Evolutionary conservation across 2,113 vertebrate species (phyloP).

Genomic region (Mobula hypostoma): DNA sequence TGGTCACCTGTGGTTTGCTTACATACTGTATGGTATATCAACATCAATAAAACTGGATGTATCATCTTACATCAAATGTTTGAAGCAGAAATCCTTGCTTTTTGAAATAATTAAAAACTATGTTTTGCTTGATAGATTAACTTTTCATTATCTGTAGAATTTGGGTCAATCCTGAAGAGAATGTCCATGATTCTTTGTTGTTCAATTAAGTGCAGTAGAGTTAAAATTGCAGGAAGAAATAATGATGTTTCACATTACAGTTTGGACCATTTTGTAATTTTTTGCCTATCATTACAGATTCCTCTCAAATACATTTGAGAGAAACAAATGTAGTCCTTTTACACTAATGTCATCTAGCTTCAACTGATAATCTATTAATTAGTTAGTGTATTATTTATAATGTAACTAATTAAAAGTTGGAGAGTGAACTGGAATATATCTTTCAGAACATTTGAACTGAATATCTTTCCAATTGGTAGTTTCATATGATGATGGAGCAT

Average conservation of each 20-base stretch:
- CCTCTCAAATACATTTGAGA: not conserved
- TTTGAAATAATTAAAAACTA: not conserved
- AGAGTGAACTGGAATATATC: not conserved
- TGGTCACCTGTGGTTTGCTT: not conserved
- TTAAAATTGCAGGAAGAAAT: not conserved
- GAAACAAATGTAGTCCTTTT: too few species aligned
- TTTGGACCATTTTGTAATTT: not conserved
- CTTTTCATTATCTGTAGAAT: not conserved
- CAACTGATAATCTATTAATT: not conserved
- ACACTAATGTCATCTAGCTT: not conserved
- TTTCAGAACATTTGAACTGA: not conserved
- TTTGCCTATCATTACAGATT: not conserved
- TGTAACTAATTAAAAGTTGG: constrained; percentile 2
- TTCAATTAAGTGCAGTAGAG: not conserved
- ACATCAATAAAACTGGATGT: not conserved
- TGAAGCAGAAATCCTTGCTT: too few species aligned
- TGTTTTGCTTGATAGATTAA: not conserved
- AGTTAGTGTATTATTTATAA: constrained; percentile 25
- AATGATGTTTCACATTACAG: not conserved
- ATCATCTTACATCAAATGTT: not conserved
- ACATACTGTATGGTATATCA: not conserved
- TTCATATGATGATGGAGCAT: not conserved
- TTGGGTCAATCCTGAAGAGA: not conserved
- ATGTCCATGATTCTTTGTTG: not conserved
- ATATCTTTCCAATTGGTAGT: not conserved